Percentiles rank a stretch among this genome's conserved stretches.
These are phyloP conservation scores for Stenodera caucasica DNA, from an alignment of 2,888 invertebrate genomes.

Conservation along the genomic window DNA sequence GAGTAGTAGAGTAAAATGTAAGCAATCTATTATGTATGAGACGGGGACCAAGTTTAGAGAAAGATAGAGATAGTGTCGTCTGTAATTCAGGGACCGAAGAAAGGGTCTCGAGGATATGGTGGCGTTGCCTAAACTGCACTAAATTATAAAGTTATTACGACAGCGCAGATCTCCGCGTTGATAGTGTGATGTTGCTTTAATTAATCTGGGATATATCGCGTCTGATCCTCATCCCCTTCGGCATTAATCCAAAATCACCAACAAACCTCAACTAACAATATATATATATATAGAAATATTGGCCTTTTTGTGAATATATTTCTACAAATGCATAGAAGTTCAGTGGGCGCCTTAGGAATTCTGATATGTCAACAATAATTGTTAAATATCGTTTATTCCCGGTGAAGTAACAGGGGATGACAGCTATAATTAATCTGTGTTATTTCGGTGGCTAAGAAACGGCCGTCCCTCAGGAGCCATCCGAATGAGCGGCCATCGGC, in stretches of 20 bases:
- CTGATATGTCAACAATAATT: constrained; percentile 54
- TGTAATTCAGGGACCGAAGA: constrained; percentile 46
- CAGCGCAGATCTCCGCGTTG: constrained; percentile 57
- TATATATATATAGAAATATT: not conserved
- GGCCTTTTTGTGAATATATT: no score
- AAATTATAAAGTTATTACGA: constrained; percentile 61
- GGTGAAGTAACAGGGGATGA: constrained; percentile 55
- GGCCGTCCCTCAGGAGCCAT: constrained; percentile 52
- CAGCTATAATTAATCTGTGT: constrained; percentile 57
- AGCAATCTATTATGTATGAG: constrained; percentile 53
- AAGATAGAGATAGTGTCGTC: constrained; percentile 48
- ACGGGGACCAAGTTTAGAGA: constrained; percentile 38
- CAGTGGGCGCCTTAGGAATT: constrained; percentile 1
- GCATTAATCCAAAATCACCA: not conserved
- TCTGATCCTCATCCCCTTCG: constrained; percentile 33
- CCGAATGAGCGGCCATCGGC: constrained; percentile 19
- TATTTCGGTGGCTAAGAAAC: constrained; percentile 54
- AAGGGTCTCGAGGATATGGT: constrained; percentile 37
- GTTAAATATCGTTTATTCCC: constrained; percentile 57
- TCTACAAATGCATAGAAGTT: no score
- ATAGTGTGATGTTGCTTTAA: constrained; percentile 59
- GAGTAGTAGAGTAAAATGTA: constrained; percentile 50
- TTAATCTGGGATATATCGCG: constrained; percentile 57
- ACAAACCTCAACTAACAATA: not conserved
- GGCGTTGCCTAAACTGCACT: constrained; percentile 52